phyloP scores from a whole-genome alignment of 2,113 vertebrate genomes.

The Spea multiplicata region DNA sequence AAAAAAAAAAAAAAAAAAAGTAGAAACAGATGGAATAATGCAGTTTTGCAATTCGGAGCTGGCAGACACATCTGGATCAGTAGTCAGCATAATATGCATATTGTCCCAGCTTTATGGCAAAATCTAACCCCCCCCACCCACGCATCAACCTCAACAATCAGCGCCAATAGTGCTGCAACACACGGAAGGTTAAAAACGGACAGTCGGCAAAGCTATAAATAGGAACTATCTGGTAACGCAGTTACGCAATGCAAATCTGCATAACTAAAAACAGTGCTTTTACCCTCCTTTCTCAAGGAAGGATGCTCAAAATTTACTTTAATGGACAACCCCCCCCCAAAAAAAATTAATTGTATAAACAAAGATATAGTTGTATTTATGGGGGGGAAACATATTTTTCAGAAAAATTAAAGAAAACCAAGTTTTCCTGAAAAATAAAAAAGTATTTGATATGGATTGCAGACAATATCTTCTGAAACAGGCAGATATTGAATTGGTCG shows the following conservation, averaged over 20 bases:
- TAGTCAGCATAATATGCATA: not conserved
- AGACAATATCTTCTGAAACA: too few species aligned
- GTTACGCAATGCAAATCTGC: conserved; percentile 24
- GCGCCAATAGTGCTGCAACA: conserved; percentile 14
- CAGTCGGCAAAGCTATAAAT: conserved; percentile 43
- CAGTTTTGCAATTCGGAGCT: not conserved
- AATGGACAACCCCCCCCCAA: not conserved
- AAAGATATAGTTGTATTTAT: too few species aligned
- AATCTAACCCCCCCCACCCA: not conserved
- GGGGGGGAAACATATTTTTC: too few species aligned
- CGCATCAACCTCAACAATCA: conserved; percentile 13
- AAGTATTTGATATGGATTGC: too few species aligned
- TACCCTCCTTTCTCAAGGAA: conserved; percentile 19
- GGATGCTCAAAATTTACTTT: conserved; percentile 5
- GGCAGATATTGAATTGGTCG: too few species aligned
- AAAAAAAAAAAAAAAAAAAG: conserved; percentile 32
- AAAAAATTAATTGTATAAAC: not conserved
- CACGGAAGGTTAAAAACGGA: conserved; percentile 37
- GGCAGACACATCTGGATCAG: conserved; percentile 35
- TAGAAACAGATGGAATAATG: conserved; percentile 20
- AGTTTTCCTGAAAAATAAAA: too few species aligned
- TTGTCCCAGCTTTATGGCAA: not conserved
- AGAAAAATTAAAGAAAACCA: too few species aligned
- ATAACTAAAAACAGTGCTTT: conserved; percentile 18
- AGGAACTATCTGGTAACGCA: conserved; percentile 23